A percentile compares a stretch with the other conserved stretches of the same genome.
These are phyloP conservation scores for Tarsius wallacei DNA, from an alignment of 2,797 vertebrate species.

Conservation along the genomic window DNA sequence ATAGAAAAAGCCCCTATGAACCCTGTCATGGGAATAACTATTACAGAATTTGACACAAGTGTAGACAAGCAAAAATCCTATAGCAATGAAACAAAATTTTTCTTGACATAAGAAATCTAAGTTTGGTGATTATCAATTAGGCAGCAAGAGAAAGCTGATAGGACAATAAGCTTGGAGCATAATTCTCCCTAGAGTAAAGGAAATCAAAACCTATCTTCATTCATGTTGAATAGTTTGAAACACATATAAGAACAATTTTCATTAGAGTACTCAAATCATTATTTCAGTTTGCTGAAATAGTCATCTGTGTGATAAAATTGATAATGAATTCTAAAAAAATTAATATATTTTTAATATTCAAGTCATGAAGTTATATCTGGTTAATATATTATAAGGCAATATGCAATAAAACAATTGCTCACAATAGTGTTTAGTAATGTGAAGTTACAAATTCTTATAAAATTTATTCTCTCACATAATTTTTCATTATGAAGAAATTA, in stretches of 20 bases:
- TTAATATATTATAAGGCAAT: not conserved
- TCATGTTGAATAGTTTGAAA: slow-evolving; percentile 24
- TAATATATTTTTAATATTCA: not conserved
- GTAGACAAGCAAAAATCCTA: slow-evolving; percentile 75
- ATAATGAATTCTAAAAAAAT: slow-evolving; percentile 2
- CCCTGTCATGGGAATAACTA: slow-evolving; percentile 68
- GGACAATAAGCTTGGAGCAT: not conserved
- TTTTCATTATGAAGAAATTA: not conserved
- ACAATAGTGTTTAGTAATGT: not conserved
- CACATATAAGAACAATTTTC: not conserved
- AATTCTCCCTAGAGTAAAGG: not conserved
- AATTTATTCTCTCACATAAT: not conserved
- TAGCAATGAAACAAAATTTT: slow-evolving; percentile 46
- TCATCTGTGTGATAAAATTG: not conserved
- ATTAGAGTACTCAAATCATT: not conserved
- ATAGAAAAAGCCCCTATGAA: slow-evolving; percentile 75
- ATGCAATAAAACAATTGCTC: not conserved
- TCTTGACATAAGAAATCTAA: slow-evolving; percentile 63
- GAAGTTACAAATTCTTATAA: not conserved
- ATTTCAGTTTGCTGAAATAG: not conserved
- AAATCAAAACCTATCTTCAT: not conserved
- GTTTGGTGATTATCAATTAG: slow-evolving; percentile 68
- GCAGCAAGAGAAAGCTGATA: not conserved
- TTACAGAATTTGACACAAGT: slow-evolving; percentile 69
- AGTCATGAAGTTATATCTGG: not conserved